Evolutionary conservation across 2,888 invertebrate species (phyloP).

Genomic region (Philereme transversata): DNA sequence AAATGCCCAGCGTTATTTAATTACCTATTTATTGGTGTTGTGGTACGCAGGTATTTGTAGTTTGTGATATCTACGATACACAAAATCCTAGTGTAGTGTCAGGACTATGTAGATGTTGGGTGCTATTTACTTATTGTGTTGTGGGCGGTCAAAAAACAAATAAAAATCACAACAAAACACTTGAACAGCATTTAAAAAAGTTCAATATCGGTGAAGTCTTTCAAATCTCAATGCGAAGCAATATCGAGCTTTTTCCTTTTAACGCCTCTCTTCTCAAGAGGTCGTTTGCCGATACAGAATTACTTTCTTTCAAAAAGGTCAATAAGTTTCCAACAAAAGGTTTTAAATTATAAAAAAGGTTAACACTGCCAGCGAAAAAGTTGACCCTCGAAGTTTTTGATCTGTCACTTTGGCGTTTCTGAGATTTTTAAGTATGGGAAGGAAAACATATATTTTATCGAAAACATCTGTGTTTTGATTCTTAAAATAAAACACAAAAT

Average conservation of each 20-base stretch:
- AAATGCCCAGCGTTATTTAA: too few species aligned
- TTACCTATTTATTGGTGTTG: too few species aligned
- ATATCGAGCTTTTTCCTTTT: constrained; percentile 40
- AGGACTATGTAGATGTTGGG: too few species aligned
- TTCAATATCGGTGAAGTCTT: constrained; percentile 36
- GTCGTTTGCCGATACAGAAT: constrained; percentile 50
- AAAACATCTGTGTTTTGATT: too few species aligned
- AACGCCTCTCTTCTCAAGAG: constrained; percentile 41
- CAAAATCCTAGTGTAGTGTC: too few species aligned
- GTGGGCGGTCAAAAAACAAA: neutral
- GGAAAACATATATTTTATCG: too few species aligned
- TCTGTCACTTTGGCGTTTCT: constrained; percentile 7
- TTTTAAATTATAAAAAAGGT: constrained; percentile 39
- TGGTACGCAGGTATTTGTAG: too few species aligned
- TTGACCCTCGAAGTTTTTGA: constrained; percentile 21
- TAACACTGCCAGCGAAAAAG: constrained; percentile 21
- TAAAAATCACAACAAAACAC: constrained; percentile 5
- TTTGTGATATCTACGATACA: too few species aligned
- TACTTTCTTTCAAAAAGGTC: constrained; percentile 52
- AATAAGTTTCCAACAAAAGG: constrained; percentile 51
- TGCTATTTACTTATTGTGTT: too few species aligned
- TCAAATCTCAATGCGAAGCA: constrained; percentile 33
- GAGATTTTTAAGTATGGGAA: neutral
- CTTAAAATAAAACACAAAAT: too few species aligned
- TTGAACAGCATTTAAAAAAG: constrained; percentile 8